phyloP scores from a whole-genome alignment of 2,113 vertebrate species.

The Cyphomyrus plagiostoma region DNA sequence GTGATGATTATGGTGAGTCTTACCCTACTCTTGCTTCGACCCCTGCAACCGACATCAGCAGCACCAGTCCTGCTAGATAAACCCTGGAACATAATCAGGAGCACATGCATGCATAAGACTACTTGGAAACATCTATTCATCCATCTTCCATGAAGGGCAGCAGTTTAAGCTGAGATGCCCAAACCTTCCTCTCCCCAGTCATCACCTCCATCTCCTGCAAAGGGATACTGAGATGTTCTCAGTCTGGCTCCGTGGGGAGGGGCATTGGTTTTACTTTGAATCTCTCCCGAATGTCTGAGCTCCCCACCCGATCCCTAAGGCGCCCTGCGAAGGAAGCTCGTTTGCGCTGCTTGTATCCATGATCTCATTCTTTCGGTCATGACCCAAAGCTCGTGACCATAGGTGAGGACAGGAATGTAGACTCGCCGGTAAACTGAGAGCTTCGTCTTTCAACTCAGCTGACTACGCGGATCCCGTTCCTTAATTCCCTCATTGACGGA shows the following conservation, averaged over 20 bases:
- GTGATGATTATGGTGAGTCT: conserved; percentile 22
- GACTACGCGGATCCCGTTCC: background rate
- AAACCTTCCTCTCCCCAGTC: background rate
- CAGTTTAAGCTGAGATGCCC: background rate
- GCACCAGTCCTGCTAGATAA: conserved; percentile 39
- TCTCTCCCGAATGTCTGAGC: background rate
- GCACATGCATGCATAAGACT: background rate
- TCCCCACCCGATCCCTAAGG: background rate
- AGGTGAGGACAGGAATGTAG: background rate
- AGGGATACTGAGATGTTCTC: background rate
- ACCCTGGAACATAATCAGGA: conserved; percentile 39
- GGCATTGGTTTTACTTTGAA: background rate
- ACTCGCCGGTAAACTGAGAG: background rate
- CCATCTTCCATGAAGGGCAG: background rate
- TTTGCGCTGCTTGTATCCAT: background rate
- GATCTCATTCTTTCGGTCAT: background rate
- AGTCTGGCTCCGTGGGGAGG: background rate
- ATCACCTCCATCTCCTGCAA: background rate
- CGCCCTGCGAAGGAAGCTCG: background rate
- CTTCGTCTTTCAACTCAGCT: background rate
- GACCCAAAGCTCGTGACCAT: background rate
- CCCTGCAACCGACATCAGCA: conserved; percentile 46
- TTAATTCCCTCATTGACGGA: background rate
- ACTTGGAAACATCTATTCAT: background rate
- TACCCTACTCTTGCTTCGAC: conserved; percentile 57